Base-by-base conservation (phyloP, 2,797 vertebrate genomes). In the Brachymystax lenok region DNA sequence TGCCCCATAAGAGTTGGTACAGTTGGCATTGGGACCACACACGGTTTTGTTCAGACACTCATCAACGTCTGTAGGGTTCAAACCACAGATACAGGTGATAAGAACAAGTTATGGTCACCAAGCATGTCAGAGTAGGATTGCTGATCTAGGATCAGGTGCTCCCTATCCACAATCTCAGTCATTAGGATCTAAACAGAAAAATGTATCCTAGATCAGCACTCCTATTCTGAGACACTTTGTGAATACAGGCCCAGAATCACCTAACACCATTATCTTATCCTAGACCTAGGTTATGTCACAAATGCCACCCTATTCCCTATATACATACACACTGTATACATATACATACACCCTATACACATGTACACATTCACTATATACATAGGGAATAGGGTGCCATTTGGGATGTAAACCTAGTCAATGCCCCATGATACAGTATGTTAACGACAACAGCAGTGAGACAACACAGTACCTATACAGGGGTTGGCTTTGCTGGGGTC, bases 391-490 rank as follows among this genome's bases (percentile, higher is more conserved):
- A 35, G 52, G n/a, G 54, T 59, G n/a, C 19, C 10, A 59, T 59
- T 59, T 59, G n/a, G 56, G 56, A 59, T 8, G n/a, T 12, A 59
- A 5, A 59, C n/a, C n/a, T 21, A 2, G n/a, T 59, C 19, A 59
- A 7, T 21, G 19, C 1, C 56, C 19, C 13, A n/a, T 59, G 19
- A 59, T 19, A 59, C 19, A 6, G 3, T 54, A 16, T 54, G 14
- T 54, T 54, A 59, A 66, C 12, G 63, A 66, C 13, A 30, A 64
- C 10, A 13, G 21, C 27, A 24, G n/a, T 17, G 54, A 4, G 63
- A 24, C 63, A 46, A 16, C 7, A 35, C 33, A 24, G n/a, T 88
- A 91, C 91, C 90, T 2, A 75, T 67, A 28, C 91, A 92, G 61
- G 74, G 21, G 89, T 92, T 91, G 71, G 3, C 7, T 6, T 28